These are phyloP conservation scores for Calcarius lapponicus DNA, from an alignment of 2,797 vertebrate genomes.

Conservation along the genomic window DNA sequence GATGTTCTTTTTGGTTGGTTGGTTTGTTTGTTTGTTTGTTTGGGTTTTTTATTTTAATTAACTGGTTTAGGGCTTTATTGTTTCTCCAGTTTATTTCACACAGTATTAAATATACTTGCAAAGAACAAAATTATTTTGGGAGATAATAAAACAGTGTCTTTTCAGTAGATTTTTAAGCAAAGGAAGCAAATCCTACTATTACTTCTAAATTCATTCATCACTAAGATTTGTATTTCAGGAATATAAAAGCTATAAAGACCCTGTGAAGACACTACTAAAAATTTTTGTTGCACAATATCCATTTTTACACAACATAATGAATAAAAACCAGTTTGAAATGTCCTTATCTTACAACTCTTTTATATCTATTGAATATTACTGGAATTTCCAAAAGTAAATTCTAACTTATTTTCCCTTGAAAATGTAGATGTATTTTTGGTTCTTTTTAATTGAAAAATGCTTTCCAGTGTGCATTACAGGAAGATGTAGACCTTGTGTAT, in stretches of 20 bases:
- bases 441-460: neutral
- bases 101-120: neutral
- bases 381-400: neutral
- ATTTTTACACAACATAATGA: neutral
- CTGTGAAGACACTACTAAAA: neutral
- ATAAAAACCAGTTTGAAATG: neutral
- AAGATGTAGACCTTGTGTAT: neutral
- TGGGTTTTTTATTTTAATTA: neutral
- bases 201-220: neutral
- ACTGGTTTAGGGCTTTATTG: neutral
- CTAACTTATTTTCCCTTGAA: neutral
- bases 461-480: neutral
- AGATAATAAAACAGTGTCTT: neutral
- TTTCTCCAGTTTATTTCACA: neutral
- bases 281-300: neutral
- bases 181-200: neutral
- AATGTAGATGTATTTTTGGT: accelerated
- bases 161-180: neutral
- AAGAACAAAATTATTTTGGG: neutral
- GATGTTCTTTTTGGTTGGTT: neutral
- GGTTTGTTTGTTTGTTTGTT: neutral
- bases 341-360: neutral
- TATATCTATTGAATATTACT: neutral
- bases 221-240: neutral
- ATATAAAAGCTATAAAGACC: neutral